phyloP scores from a whole-genome alignment of 2,797 vertebrate genomes.

The Sebastiscus albofasciatus region DNA sequence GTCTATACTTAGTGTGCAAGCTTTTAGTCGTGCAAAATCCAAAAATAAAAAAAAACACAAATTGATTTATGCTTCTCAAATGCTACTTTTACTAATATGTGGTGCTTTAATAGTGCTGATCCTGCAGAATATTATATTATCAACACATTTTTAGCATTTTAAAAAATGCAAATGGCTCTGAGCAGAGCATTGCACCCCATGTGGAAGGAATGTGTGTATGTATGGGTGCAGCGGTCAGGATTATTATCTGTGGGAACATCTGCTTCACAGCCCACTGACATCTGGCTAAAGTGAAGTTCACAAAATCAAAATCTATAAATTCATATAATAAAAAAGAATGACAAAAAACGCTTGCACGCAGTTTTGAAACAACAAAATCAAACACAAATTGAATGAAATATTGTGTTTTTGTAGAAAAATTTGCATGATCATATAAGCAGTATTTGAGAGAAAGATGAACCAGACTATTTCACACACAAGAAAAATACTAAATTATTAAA shows the following conservation, averaged over 20 bases:
- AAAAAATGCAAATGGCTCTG: neutral
- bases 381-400: neutral
- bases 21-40: neutral
- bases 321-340: neutral
- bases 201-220: neutral
- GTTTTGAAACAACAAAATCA: neutral
- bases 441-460: neutral
- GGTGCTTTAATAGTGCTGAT: neutral
- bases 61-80: neutral
- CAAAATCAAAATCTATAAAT: neutral
- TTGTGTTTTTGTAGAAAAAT: neutral
- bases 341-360: neutral
- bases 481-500: neutral
- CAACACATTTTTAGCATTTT: neutral
- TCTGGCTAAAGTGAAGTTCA: constrained; percentile 2
- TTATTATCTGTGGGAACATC: constrained; percentile 24
- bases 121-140: neutral
- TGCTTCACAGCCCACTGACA: constrained; percentile 15
- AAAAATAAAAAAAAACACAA: neutral
- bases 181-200: neutral
- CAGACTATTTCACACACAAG: neutral
- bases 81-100: neutral
- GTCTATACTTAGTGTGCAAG: constrained; percentile 21
- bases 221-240: constrained; percentile 19
- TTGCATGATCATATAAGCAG: neutral